Percentiles rank a stretch among this genome's conserved stretches.
Conservation (phyloP, 2,888 invertebrate species). For the Notodonta ziczac region DNA sequence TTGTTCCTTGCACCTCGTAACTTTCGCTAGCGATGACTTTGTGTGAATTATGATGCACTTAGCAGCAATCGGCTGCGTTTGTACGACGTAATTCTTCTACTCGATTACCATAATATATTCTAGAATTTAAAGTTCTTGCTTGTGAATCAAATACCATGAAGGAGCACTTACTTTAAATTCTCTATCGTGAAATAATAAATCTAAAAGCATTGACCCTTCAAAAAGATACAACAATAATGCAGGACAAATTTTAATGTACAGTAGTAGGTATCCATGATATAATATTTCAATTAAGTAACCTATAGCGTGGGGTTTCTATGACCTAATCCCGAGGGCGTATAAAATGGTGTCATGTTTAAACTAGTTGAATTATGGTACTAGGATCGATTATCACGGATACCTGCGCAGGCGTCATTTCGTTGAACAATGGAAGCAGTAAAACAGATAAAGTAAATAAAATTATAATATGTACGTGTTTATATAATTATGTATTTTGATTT, state of each 20-base stretch:
- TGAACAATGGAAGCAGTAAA: slow-evolving; percentile 52
- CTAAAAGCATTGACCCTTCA: not conserved
- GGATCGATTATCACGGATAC: slow-evolving; percentile 52
- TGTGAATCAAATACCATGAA: too few relatives aligned
- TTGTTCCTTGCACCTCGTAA: slow-evolving; percentile 30
- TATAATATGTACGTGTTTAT: slow-evolving; percentile 18
- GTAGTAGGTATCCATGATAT: slow-evolving; percentile 15
- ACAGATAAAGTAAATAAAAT: slow-evolving; percentile 35
- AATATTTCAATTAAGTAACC: slow-evolving; percentile 24
- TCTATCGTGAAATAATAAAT: too few relatives aligned
- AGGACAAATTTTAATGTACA: not conserved
- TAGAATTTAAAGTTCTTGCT: too few relatives aligned
- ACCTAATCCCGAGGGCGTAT: slow-evolving; percentile 57
- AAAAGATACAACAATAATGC: not conserved
- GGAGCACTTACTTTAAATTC: too few relatives aligned
- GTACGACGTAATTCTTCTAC: slow-evolving; percentile 40
- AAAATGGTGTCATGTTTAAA: slow-evolving; percentile 45
- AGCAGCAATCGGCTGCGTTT: slow-evolving; percentile 40
- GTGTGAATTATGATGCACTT: slow-evolving; percentile 50
- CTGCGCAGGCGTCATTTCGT: slow-evolving; percentile 53
- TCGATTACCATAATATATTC: slow-evolving; percentile 34
- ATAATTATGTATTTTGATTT: slow-evolving; percentile 17
- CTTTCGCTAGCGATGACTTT: slow-evolving; percentile 43
- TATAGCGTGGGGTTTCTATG: slow-evolving; percentile 48
- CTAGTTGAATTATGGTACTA: slow-evolving; percentile 51